Evolutionary conservation across 2,797 vertebrate genomes (phyloP).

Genomic region (Distichodus sexfasciatus): DNA sequence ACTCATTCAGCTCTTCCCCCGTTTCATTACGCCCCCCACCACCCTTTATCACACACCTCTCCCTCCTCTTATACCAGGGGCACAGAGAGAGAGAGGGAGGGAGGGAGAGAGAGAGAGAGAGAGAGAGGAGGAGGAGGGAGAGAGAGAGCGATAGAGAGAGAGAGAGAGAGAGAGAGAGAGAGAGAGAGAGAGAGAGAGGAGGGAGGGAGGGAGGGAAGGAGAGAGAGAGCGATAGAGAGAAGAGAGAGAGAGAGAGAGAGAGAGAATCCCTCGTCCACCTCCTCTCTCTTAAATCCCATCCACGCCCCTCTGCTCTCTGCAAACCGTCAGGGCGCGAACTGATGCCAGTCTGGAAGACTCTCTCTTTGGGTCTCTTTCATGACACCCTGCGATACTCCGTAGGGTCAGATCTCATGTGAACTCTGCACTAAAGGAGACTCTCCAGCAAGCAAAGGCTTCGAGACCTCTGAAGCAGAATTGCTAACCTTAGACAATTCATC

Average conservation of each 20-base stretch:
- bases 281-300: not conserved
- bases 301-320: not conserved
- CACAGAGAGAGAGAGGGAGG: not conserved
- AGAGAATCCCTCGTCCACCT: no score
- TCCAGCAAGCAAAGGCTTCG: not conserved
- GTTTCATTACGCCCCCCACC: not conserved
- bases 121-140: no score
- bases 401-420: no score
- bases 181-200: no score
- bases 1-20: not conserved
- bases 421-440: not conserved
- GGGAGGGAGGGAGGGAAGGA: no score
- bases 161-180: no score
- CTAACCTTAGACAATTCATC: not conserved
- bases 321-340: not conserved
- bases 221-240: no score
- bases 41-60: not conserved
- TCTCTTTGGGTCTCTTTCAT: not conserved
- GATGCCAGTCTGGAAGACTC: not conserved
- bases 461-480: not conserved
- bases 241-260: no score
- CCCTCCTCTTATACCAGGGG: not conserved
- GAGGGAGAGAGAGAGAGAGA: no score
- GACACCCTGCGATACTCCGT: no score
- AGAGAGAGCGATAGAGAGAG: no score